phyloP scores from a whole-genome alignment of 1,140 invertebrate species.

The Lucilia sericata region DNA sequence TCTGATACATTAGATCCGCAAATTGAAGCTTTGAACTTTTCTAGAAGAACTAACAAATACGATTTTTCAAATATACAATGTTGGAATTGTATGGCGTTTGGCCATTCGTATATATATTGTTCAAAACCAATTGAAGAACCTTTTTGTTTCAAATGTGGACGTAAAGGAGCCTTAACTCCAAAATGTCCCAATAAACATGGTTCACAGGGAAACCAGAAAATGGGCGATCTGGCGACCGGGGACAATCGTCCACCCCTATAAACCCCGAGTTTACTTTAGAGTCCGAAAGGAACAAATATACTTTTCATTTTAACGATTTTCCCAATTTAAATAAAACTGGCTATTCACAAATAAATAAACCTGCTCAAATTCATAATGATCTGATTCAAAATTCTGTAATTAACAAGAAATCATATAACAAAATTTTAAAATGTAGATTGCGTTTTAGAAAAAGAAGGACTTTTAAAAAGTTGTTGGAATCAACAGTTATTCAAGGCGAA shows the following conservation, averaged over 20 bases:
- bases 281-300: not conserved
- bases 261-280: not conserved
- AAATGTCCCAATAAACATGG: not conserved
- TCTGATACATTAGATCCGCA: not conserved
- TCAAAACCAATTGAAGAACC: not conserved
- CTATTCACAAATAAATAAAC: not conserved
- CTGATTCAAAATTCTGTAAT: not conserved
- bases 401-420: not conserved
- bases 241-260: not conserved
- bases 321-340: too few relatives aligned
- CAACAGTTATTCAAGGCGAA: not conserved
- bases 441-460: not conserved
- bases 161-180: not conserved
- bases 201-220: not conserved
- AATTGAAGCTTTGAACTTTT: not conserved
- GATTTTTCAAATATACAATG: slow-evolving; percentile 10
- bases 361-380: not conserved
- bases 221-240: too few relatives aligned
- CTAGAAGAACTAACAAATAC: not conserved
- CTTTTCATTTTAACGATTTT: too few relatives aligned
- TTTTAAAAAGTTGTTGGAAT: not conserved
- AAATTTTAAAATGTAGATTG: not conserved
- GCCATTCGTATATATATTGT: slow-evolving; percentile 15
- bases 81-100: not conserved
- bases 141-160: slow-evolving; percentile 4